These are phyloP conservation scores for Actinostola sp. DNA, from an alignment of 92 coral and sea anemone genomes.

Conservation along the genomic window DNA sequence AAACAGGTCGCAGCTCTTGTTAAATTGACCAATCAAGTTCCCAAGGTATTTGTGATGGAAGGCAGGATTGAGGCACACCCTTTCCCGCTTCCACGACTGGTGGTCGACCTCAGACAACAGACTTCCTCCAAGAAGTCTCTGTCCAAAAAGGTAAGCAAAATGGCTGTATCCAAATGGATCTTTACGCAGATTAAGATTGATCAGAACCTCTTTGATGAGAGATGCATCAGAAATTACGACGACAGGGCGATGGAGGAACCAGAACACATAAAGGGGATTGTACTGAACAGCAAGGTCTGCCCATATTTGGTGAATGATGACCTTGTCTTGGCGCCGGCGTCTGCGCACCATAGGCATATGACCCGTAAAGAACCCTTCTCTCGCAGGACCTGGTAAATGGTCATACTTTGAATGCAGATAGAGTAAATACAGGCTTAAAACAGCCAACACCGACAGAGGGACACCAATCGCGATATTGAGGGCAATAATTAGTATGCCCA, in stretches of 20 bases:
- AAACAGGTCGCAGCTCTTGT: conserved; percentile 73
- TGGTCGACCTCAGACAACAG: conserved; percentile 73
- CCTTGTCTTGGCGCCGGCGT: conserved; percentile 48
- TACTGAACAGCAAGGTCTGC: conserved; percentile 70
- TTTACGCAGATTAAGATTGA: conserved; percentile 73
- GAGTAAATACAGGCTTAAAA: conserved; percentile 8
- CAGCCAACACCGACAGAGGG: neutral
- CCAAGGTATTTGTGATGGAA: conserved; percentile 61
- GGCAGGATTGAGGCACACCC: conserved; percentile 64
- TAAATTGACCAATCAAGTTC: conserved; percentile 56
- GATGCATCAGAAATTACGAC: conserved; percentile 77
- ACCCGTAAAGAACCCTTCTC: conserved; percentile 81
- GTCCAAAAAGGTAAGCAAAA: conserved; percentile 76
- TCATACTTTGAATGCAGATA: conserved; percentile 52
- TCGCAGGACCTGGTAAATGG: conserved; percentile 84
- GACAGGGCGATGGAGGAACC: conserved; percentile 86
- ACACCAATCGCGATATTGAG: conserved; percentile 2
- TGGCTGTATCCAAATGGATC: conserved; percentile 86
- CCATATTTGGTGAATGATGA: conserved; percentile 82
- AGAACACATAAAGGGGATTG: conserved; percentile 82
- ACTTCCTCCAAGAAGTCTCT: conserved; percentile 80
- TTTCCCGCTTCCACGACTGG: conserved; percentile 67
- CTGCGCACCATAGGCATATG: conserved; percentile 66
- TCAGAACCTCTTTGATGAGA: conserved; percentile 75
- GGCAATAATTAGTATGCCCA: neutral